These are phyloP conservation scores for Xerus inauris DNA, from an alignment of 2,113 vertebrate species.

Conservation along the genomic window DNA sequence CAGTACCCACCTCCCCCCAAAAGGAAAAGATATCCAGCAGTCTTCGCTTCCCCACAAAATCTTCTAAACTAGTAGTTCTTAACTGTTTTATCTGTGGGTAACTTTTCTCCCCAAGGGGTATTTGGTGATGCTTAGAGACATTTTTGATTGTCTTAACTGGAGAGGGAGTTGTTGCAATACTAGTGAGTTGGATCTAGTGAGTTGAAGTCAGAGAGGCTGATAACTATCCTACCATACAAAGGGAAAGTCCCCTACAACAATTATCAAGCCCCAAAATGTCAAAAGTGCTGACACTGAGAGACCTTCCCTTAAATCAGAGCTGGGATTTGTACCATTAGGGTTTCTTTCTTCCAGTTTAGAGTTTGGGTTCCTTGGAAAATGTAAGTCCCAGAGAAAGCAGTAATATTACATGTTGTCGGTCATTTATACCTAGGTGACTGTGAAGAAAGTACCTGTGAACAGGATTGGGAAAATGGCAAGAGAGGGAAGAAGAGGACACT, in stretches of 20 bases:
- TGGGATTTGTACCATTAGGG: background rate
- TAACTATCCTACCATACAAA: background rate
- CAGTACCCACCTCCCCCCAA: too few species aligned
- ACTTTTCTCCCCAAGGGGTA: background rate
- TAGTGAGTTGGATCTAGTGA: background rate
- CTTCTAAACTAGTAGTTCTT: background rate
- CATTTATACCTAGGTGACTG: background rate
- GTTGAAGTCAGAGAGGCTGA: background rate
- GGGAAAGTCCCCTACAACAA: background rate
- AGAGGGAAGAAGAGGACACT: background rate
- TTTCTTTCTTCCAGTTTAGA: background rate
- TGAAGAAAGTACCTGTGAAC: slow-evolving; percentile 16
- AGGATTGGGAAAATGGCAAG: background rate
- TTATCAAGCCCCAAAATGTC: too few species aligned
- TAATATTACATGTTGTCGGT: background rate
- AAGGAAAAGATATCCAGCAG: background rate
- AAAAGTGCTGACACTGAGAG: background rate
- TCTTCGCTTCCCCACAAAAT: background rate
- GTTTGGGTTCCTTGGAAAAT: background rate
- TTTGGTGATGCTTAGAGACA: background rate
- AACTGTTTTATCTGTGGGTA: background rate
- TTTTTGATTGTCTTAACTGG: background rate
- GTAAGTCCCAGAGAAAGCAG: background rate
- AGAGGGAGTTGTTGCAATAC: background rate
- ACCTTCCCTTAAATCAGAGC: background rate